Base-by-base conservation (phyloP, 2,113 vertebrate species). In the Plecotus auritus region DNA sequence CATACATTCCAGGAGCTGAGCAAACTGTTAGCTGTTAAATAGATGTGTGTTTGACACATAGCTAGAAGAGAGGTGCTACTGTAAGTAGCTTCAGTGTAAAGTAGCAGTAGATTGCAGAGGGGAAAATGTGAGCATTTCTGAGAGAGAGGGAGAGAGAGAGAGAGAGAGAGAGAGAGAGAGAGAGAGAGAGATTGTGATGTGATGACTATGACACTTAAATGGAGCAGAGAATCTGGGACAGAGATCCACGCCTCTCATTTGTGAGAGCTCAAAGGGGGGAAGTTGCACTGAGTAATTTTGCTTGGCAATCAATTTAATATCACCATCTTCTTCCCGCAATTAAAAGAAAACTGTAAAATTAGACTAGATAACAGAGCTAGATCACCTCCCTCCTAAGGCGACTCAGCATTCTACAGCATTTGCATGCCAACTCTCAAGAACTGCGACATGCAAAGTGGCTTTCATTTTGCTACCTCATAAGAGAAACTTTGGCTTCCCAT, bases 191-290 rank as follows among this genome's bases (percentile, higher is more conserved):
- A 80, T 82, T 96, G 85, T 95, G 92, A 96, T 76, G n/a, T 82
- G 78, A 95, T 90, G 82, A 54, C 40, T 49, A 0, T 42, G 81
- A 96, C 32, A 56, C 64, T 49, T 96, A 88, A 95, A 78, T 95
- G 73, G 90, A 97, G 77, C 93, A 94, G 81, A 83, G 93, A 97
- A 96, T 96, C 54, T 83, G 76, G 93, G 72, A 10, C 91, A 96
- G 56, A 78, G 80, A 74, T 82, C 56, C 35, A 72, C 4, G 1
- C 90, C 72, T 95, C 66, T 85, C 54, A 35, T 83, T 69, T 35
- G 40, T 30, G n/a, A 83, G 35, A 70, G 30, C 47, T 91, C 47
- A 9, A 6, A 54, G 2, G 22, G 3, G 5, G 17, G n/a, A 64
- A 70, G 80, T 26, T 70, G 9, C 11, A 37, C 26, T 37, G 56